Base-by-base conservation (phyloP, 2,113 vertebrate genomes). In the Tamias sibiricus region DNA sequence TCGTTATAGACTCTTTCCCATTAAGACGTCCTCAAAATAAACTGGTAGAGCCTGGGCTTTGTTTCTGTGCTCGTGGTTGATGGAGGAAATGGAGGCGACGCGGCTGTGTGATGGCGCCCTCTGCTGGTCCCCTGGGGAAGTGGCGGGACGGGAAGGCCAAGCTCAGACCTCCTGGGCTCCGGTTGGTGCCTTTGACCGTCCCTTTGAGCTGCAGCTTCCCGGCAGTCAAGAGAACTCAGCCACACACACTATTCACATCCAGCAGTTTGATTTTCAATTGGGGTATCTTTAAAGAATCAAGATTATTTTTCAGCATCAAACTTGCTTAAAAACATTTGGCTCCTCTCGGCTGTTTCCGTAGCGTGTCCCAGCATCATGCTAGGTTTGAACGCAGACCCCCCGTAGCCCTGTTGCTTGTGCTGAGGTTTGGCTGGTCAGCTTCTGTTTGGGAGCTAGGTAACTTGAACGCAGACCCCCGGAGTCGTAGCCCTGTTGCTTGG, bases 31-130 rank as follows among this genome's bases (percentile, higher is more conserved):
- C 35, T 42, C 49, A n/a, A 76, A 37, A 49, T 13, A 52, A n/a
- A 20, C 6, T 35, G 14, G 0, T 16, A 6, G 35, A 1, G 26
- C 0, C 4, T 22, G 24, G 0, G 22, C 4, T 40, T 3, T 1
- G 14, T 5, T 52, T 57, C 49, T 16, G 79, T 6, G 0, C 1
- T 6, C 42, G 6, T 37, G 11, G 26, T 85, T 9, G 22, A n/a
- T 0, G 40, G 49, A 14, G n/a, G 4, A 17, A 20, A 32, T 8
- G 6, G 3, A 54, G 14, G 54, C 0, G 20, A 28, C 2, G 1
- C 54, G 3, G 8, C 69, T 52, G 81, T 71, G 13, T 1, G 6
- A 4, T 0, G 57, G 35, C 19, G 93, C 96, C 94, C 96, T 92
- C 97, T 97, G 68, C 86, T 93, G 97, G 77, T 26, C 80, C 0